Evolutionary conservation across 2,113 vertebrate genomes (phyloP), one percentile per base, ranked within the genome.

Genomic region (Spizaetus ornatus): DNA sequence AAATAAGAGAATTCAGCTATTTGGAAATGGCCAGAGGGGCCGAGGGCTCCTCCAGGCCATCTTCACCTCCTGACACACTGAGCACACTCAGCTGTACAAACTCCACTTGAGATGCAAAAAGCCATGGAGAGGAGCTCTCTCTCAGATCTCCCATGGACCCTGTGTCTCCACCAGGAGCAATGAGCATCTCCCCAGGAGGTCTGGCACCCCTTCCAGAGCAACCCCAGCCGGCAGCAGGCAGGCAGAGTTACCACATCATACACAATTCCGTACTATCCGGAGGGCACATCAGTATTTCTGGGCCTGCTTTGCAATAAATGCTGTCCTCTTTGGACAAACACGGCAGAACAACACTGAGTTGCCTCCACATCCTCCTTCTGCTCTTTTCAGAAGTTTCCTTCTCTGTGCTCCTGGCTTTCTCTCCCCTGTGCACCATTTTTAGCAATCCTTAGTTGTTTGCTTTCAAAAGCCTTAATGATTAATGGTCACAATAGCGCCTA

Each of bases 221-320:
- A 36, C 9, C 59, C 36, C 1, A 2, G 55, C 27, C 55, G 16
- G 19, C 59, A 66, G 22, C 53, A 70, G 63, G 47, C 47, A 12
- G 21, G 21, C 47, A 48, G 47, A 48, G 8, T n/a, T 11, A 22
- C 38, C 71, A n/a, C 0, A 0, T 14, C 29, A 50, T 14, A 29
- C 6, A 58, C 7, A 32, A 6, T 36, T 9, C 45, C 23, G 16
- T 7, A 27, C 26, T 45, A 3, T 19, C 40, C 40, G 45, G 22
- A 29, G 22, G 15, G 27, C 22, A 76, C 16, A 16, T 7, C 73
- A 52, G 15, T 12, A 26, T 82, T 90, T 62, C 48, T 16, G n/a
- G 10, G 22, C 9, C 38, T n/a, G 8, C 38, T 74, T 59, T 82
- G 26, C 13, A 58, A 23, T 12, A n/a, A 71, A 23, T 3, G 4